These are phyloP conservation scores for Tenebrosternarchus preto DNA, from an alignment of 2,113 vertebrate genomes.

Conservation along the genomic window DNA sequence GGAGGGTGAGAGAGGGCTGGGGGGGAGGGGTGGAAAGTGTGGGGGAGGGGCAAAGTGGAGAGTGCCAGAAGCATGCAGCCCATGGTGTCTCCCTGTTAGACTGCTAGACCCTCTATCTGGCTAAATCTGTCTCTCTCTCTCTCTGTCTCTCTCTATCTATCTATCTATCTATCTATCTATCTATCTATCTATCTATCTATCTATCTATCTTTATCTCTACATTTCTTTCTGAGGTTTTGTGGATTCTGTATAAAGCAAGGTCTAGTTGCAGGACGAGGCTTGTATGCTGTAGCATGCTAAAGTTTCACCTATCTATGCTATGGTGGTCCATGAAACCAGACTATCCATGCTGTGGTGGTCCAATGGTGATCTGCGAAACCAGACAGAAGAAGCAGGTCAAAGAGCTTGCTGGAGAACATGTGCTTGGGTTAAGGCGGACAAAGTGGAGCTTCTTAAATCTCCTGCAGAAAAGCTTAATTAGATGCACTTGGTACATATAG, in stretches of 20 bases:
- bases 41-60: not conserved
- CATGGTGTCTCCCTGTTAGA: not conserved
- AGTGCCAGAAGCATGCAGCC: not conserved
- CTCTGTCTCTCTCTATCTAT: not conserved
- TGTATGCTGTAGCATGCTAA: not conserved
- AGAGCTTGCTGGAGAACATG: constrained; percentile 18
- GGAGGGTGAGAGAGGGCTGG: constrained; percentile 12
- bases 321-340: constrained; percentile 14
- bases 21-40: not conserved
- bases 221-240: too few species aligned
- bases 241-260: too few species aligned
- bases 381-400: constrained; percentile 25
- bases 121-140: constrained; percentile 4
- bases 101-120: constrained; percentile 9
- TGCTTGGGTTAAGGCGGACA: constrained; percentile 37
- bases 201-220: too few species aligned
- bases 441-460: constrained; percentile 24
- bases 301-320: not conserved
- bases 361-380: constrained; percentile 13
- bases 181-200: not conserved
- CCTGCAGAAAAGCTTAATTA: constrained; percentile 39
- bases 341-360: not conserved
- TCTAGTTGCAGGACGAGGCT: not conserved
- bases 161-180: not conserved
- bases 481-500: constrained; percentile 8